Conservation (phyloP, 1,140 invertebrate genomes). For the Phenacoccus solenopsis region DNA sequence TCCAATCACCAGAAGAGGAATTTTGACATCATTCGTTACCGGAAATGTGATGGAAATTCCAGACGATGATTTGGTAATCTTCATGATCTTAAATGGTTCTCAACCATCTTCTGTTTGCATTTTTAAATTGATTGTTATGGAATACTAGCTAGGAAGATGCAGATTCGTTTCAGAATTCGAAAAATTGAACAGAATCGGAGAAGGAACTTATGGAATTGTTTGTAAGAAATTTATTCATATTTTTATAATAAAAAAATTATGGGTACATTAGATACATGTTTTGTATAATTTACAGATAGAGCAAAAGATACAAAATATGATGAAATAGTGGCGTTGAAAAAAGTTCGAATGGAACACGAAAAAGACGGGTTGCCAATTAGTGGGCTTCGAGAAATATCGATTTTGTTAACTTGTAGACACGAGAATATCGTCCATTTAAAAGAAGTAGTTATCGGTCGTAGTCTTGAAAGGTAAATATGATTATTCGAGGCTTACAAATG, state of each 20-base stretch:
- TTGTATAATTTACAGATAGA: slow-evolving; percentile 47
- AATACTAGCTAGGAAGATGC: slow-evolving; percentile 81
- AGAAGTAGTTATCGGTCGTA: slow-evolving; percentile 86
- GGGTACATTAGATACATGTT: too few species aligned
- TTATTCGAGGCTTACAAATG: too few species aligned
- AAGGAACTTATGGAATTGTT: slow-evolving; percentile 96
- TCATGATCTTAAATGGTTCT: background rate
- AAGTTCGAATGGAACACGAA: slow-evolving; percentile 88
- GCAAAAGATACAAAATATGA: slow-evolving; percentile 76
- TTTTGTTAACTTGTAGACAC: slow-evolving; percentile 75
- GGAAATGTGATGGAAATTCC: slow-evolving; percentile 72
- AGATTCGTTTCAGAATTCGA: slow-evolving; percentile 92
- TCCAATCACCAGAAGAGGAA: slow-evolving; percentile 59
- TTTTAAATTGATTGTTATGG: slow-evolving; percentile 24
- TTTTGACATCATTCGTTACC: slow-evolving; percentile 64
- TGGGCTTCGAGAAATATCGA: slow-evolving; percentile 84
- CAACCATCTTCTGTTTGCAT: background rate
- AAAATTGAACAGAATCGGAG: slow-evolving; percentile 89
- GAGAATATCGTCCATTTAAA: slow-evolving; percentile 90
- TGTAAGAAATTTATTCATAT: too few species aligned
- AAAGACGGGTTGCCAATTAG: slow-evolving; percentile 86
- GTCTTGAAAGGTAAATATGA: slow-evolving; percentile 60
- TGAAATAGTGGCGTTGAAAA: slow-evolving; percentile 89
- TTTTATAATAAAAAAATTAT: too few species aligned
- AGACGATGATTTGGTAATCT: slow-evolving; percentile 57